Conservation (phyloP, 2,113 vertebrate genomes). For the Ardeotis arabs region DNA sequence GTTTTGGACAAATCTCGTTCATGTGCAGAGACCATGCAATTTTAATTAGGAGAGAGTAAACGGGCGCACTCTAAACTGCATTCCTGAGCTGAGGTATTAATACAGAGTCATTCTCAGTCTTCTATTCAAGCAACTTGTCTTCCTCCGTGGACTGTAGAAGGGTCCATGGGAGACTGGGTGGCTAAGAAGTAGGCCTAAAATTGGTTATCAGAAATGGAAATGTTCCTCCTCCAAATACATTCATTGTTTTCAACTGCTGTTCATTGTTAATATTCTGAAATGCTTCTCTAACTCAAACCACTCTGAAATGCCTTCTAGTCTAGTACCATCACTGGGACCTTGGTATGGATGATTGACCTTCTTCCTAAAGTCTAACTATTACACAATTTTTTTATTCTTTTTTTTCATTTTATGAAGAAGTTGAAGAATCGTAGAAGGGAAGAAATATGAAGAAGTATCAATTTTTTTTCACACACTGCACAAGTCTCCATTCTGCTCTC, state of each 20-base stretch:
- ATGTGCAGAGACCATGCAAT: not conserved
- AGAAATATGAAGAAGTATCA: not conserved
- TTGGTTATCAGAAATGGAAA: not conserved
- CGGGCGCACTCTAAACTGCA: not conserved
- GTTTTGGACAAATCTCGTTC: not conserved
- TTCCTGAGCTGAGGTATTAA: not conserved
- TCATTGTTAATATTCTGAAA: not conserved
- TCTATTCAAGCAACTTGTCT: not conserved
- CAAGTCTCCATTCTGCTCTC: not conserved
- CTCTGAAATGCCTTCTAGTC: not conserved
- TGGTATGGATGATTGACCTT: not conserved
- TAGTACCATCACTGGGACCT: not conserved
- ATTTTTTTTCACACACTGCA: not conserved
- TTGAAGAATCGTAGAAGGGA: not conserved
- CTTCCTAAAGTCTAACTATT: not conserved
- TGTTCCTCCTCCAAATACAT: not conserved
- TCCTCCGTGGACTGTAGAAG: not conserved
- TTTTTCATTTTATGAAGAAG: not conserved
- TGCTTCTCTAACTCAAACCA: not conserved
- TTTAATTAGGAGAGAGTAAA: not conserved
- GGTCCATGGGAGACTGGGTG: not conserved
- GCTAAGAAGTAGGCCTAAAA: not conserved
- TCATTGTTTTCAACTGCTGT: not conserved
- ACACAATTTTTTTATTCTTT: not conserved
- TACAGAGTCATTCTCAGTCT: not conserved